Conservation (phyloP, 2,888 invertebrate genomes). For the Chymomyza amoena region DNA sequence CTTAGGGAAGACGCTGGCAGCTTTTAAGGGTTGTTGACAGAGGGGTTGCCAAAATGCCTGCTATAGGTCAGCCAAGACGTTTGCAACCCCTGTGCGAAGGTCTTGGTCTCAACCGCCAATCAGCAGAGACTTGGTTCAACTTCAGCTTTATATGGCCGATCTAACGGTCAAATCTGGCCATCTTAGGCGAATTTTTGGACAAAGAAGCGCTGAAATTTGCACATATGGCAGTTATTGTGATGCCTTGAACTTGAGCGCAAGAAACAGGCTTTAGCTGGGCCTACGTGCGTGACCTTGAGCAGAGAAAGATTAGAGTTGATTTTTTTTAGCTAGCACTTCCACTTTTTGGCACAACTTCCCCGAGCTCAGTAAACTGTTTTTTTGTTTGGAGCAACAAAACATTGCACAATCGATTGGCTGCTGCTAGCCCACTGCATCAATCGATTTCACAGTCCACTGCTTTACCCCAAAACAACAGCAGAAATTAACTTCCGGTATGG, state of each 20-base stretch:
- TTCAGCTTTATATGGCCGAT: constrained; percentile 19
- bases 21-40: constrained; percentile 36
- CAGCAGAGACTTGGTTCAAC: constrained; percentile 31
- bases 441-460: constrained; percentile 69
- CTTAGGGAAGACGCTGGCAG: constrained; percentile 40
- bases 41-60: constrained; percentile 31
- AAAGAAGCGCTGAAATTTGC: constrained; percentile 12
- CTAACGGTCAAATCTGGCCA: constrained; percentile 44
- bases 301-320: not conserved
- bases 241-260: not conserved
- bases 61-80: constrained; percentile 46
- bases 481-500: constrained; percentile 53
- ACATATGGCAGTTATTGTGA: not conserved
- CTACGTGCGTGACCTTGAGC: constrained; percentile 32
- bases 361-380: not conserved
- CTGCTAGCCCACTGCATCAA: constrained; percentile 12
- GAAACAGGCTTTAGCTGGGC: too few species aligned
- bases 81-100: constrained; percentile 42
- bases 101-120: constrained; percentile 43
- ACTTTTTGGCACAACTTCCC: constrained; percentile 5
- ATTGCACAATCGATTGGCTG: not conserved
- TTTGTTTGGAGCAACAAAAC: not conserved
- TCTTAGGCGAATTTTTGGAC: not conserved
- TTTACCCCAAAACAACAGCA: constrained; percentile 30
- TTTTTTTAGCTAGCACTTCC: not conserved